phyloP scores from a whole-genome alignment of 2,888 invertebrate species.

The Drosophila neutralis region DNA sequence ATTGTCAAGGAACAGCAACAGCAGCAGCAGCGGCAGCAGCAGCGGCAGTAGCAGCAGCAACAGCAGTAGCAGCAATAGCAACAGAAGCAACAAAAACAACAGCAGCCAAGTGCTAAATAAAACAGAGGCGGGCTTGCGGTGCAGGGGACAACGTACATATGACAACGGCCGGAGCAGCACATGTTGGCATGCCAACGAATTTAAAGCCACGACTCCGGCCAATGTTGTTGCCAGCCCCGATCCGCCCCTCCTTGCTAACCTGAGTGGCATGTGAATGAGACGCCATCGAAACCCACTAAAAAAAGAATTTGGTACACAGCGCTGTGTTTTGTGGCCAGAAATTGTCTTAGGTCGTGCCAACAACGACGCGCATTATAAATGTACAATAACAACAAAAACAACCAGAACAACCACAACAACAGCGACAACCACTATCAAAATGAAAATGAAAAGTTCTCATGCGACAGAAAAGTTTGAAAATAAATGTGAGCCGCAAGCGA shows the following conservation, averaged over 20 bases:
- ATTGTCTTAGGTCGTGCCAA: constrained; percentile 78
- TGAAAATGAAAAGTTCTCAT: constrained; percentile 76
- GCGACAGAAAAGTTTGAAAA: constrained; percentile 45
- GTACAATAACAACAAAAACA: constrained; percentile 29
- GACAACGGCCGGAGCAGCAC: constrained; percentile 58
- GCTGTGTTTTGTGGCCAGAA: constrained; percentile 56
- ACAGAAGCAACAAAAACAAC: constrained; percentile 12
- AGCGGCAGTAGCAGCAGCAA: constrained; percentile 21
- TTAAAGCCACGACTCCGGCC: constrained; percentile 54
- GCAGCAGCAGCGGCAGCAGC: constrained; percentile 16
- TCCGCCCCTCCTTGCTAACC: constrained; percentile 16
- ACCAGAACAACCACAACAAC: constrained; percentile 19
- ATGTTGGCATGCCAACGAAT: constrained; percentile 70
- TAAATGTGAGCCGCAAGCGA: constrained; percentile 35
- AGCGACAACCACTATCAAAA: constrained; percentile 45
- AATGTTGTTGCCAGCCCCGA: constrained; percentile 17
- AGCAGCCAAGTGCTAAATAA: constrained; percentile 69
- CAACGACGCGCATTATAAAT: constrained; percentile 70
- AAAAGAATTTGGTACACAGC: constrained; percentile 55
- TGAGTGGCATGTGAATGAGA: constrained; percentile 80
- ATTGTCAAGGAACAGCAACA: constrained; percentile 42
- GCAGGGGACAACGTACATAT: constrained; percentile 34
- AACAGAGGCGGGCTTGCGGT: constrained; percentile 14
- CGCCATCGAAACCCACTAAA: constrained; percentile 27
- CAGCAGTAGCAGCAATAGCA: not conserved